Evolutionary conservation across 64 coral and sea anemone species (phyloP).

Genomic region (Stylophora pistillata): DNA sequence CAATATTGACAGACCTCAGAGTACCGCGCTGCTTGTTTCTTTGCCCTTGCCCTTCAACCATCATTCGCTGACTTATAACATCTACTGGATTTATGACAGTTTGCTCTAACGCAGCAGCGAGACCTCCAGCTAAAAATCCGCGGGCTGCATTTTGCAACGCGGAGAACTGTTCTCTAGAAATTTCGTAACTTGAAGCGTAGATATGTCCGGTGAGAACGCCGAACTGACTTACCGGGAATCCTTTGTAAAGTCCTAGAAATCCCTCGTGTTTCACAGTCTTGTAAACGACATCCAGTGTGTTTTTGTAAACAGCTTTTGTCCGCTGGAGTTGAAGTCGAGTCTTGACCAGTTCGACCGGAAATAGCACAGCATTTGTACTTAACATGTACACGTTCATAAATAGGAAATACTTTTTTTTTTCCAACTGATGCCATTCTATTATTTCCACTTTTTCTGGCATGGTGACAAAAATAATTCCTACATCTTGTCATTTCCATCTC

Average conservation of each 20-base stretch:
- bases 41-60: slow-evolving; percentile 64
- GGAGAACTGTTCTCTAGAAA: slow-evolving; percentile 70
- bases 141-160: slow-evolving; percentile 48
- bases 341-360: slow-evolving; percentile 64
- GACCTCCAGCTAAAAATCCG: slow-evolving; percentile 72
- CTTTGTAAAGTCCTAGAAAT: slow-evolving; percentile 72
- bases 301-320: slow-evolving; percentile 60
- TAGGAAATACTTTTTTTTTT: slow-evolving; percentile 65
- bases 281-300: slow-evolving; percentile 68
- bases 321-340: slow-evolving; percentile 80
- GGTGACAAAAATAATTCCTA: background rate
- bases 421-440: slow-evolving; percentile 80
- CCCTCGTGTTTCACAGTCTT: slow-evolving; percentile 71
- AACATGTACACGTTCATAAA: slow-evolving; percentile 61
- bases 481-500: background rate
- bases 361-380: slow-evolving; percentile 34
- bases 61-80: slow-evolving; percentile 62
- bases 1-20: background rate
- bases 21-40: slow-evolving; percentile 4
- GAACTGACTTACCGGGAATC: slow-evolving; percentile 65
- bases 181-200: slow-evolving; percentile 77
- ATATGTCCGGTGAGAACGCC: slow-evolving; percentile 57
- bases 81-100: slow-evolving; percentile 72
- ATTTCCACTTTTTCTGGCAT: slow-evolving; percentile 79
- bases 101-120: slow-evolving; percentile 69